Conservation (phyloP, 2,113 vertebrate species). For the Alethe castanea region DNA sequence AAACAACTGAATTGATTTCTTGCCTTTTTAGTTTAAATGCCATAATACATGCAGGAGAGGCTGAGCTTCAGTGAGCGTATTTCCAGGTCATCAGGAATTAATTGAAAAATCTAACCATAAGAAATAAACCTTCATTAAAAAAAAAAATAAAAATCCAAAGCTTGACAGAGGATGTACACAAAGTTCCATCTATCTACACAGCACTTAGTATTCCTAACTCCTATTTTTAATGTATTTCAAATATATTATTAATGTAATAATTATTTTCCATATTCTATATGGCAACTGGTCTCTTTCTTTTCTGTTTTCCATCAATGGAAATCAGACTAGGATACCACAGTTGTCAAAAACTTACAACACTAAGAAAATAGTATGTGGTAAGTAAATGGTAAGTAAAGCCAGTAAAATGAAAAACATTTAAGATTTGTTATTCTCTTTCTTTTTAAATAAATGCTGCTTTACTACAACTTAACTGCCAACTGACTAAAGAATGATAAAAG, state of each 20-base stretch:
- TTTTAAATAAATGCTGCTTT: not conserved
- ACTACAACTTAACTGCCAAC: not conserved
- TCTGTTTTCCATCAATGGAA: not conserved
- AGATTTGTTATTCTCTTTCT: not conserved
- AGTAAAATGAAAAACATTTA: not conserved
- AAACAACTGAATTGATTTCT: constrained; percentile 46
- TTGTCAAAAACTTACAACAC: not conserved
- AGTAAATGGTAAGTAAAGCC: not conserved
- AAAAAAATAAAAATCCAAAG: not conserved
- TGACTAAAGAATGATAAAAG: not conserved
- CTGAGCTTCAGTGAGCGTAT: not conserved
- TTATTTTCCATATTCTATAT: not conserved
- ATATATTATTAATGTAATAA: not conserved
- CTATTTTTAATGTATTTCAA: not conserved
- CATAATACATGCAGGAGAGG: not conserved
- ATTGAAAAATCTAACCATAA: not conserved
- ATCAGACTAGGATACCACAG: not conserved
- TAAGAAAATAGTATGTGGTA: not conserved
- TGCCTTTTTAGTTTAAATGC: constrained; percentile 39
- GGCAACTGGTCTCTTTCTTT: not conserved
- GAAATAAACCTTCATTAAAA: not conserved
- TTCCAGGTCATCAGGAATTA: constrained; percentile 7
- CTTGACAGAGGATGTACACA: not conserved
- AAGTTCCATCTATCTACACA: not conserved
- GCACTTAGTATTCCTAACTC: not conserved